Evolutionary conservation across 1,140 invertebrate species (phyloP), one percentile per base, ranked within the genome.

Genomic region (Callitettix versicolor): DNA sequence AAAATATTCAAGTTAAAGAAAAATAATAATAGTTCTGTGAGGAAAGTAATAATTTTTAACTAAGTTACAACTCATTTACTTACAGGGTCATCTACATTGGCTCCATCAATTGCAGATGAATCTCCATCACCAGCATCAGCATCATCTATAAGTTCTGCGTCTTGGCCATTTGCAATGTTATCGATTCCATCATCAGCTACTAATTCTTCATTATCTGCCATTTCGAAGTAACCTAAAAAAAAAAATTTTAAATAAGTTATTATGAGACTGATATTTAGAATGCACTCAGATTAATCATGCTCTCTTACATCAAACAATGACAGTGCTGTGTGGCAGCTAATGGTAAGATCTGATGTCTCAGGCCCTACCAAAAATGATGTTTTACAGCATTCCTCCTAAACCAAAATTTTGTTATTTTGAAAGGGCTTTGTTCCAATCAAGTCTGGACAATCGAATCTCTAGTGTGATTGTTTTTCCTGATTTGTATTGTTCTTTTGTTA

Each of bases 331-430:
- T 99, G 96, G 68, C 97, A 94, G 71, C 99, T 98, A 20, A 97
- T 99, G 57, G 99, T 98, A 43, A 99, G 78, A 99, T 69, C 95
- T 98, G 65, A 99, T 99, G 71, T 99, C n/a, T n/a, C n/a, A n/a
- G n/a, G n/a, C n/a, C n/a, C n/a, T n/a, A n/a, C n/a, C n/a, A n/a
- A n/a, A n/a, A 95, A 71, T 98, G 99, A 21, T 93, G 95, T 78
- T 55, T 42, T n/a, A 49, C 47, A 30, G 47, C 47, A 15, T 49
- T 49, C 2, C 47, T 24, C 15, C 47, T 49, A n/a, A 49, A n/a
- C n/a, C n/a, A n/a, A n/a, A n/a, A n/a, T n/a, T n/a, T n/a, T n/a
- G n/a, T n/a, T n/a, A n/a, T n/a, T n/a, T n/a, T n/a, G n/a, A n/a
- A n/a, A n/a, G n/a, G n/a, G n/a, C n/a, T n/a, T n/a, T n/a, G n/a